These are phyloP conservation scores for Apis florea DNA, from an alignment of 1,140 invertebrate genomes.

Conservation along the genomic window DNA sequence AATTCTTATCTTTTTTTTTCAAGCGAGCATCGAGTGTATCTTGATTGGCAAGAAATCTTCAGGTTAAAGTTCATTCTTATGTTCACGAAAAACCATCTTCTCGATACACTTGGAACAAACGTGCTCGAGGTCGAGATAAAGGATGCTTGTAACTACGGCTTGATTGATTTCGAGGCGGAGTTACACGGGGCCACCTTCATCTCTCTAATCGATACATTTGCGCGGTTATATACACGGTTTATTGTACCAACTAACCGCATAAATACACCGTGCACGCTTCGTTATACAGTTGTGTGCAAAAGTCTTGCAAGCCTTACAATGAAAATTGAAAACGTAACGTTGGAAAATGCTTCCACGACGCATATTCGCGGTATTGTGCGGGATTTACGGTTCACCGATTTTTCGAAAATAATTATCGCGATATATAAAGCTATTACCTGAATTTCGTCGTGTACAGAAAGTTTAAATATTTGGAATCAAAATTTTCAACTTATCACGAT, in stretches of 20 bases:
- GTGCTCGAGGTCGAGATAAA: conserved; percentile 21
- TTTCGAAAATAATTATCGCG: no score
- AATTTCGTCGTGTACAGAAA: no score
- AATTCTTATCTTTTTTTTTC: not conserved
- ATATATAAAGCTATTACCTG: no score
- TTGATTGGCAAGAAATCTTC: not conserved
- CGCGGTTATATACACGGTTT: conserved; percentile 35
- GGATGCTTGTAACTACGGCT: conserved; percentile 38
- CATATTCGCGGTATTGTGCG: no score
- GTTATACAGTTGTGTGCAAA: not conserved
- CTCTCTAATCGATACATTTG: conserved; percentile 57
- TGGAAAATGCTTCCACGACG: not conserved
- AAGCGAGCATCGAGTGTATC: not conserved
- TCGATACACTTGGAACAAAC: conserved; percentile 14
- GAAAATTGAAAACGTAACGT: not conserved
- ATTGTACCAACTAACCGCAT: conserved; percentile 42
- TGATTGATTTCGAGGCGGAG: conserved; percentile 58
- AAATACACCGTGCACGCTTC: conserved; percentile 32
- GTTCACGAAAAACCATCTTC: not conserved
- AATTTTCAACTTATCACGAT: no score
- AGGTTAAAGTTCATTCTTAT: not conserved
- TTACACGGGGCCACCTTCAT: conserved; percentile 38
- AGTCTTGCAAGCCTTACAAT: not conserved
- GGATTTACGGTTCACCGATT: no score
- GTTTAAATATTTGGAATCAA: no score